These are phyloP conservation scores for Trematomus bernacchii DNA, from an alignment of 2,797 vertebrate species.

Conservation along the genomic window DNA sequence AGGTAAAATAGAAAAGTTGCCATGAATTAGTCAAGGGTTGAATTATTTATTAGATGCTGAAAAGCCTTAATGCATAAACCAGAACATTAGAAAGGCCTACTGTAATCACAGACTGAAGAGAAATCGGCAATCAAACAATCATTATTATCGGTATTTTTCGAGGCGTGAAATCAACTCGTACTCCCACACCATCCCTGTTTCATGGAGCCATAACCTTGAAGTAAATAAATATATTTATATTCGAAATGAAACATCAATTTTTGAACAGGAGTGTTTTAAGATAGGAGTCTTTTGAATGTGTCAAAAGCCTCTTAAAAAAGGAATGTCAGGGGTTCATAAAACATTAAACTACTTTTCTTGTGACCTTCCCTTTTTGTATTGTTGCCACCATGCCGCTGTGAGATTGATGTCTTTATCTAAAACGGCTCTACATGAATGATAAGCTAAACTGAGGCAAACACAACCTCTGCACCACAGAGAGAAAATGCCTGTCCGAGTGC, in stretches of 20 bases:
- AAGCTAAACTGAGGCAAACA: conserved; percentile 60
- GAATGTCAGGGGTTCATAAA: conserved; percentile 55
- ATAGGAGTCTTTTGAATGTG: conserved; percentile 31
- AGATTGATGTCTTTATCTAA: conserved; percentile 67
- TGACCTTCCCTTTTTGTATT: conserved; percentile 66
- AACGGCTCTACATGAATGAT: conserved; percentile 63
- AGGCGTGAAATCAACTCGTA: conserved; percentile 22
- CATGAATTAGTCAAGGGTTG: background rate
- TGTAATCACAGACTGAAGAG: conserved; percentile 29
- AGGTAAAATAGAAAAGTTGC: background rate
- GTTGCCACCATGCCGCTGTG: conserved; percentile 42
- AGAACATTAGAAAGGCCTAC: conserved; percentile 31
- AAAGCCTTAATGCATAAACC: conserved; percentile 21
- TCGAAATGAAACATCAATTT: conserved; percentile 29
- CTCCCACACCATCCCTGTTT: conserved; percentile 19
- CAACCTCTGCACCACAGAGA: conserved; percentile 40
- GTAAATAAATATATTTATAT: conserved; percentile 6
- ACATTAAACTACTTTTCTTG: conserved; percentile 60
- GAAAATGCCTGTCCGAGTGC: conserved; percentile 41
- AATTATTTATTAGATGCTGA: conserved; percentile 6
- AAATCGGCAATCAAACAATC: conserved; percentile 33
- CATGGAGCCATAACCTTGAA: conserved; percentile 36
- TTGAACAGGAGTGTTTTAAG: conserved; percentile 27
- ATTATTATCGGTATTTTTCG: conserved; percentile 11
- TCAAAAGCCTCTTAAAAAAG: conserved; percentile 55